These are phyloP conservation scores for Cuniculus paca DNA, from an alignment of 2,797 vertebrate species.

Conservation along the genomic window DNA sequence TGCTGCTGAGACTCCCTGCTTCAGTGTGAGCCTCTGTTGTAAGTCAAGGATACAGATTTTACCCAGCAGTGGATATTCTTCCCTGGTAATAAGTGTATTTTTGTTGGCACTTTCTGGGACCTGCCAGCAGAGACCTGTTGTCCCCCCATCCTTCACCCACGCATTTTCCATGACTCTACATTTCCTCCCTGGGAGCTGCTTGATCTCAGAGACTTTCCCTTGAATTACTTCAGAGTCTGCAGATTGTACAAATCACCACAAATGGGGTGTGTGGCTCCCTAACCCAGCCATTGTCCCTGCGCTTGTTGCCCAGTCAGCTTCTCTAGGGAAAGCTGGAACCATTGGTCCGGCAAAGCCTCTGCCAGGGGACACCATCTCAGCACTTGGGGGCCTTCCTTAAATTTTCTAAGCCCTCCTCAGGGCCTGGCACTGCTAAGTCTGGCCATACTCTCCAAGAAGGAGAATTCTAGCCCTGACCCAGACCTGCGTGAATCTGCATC, in stretches of 20 bases:
- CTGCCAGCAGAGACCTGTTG: not conserved
- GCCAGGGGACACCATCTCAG: not conserved
- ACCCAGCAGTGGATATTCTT: not conserved
- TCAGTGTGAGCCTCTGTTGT: not conserved
- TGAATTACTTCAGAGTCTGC: not conserved
- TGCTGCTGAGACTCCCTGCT: not conserved
- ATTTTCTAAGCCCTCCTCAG: not conserved
- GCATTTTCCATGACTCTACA: too few species aligned
- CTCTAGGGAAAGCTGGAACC: not conserved
- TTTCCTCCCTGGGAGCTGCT: not conserved
- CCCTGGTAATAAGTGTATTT: not conserved
- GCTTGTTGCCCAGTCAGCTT: not conserved
- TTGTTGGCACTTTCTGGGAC: not conserved
- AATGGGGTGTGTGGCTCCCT: not conserved
- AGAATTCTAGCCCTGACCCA: not conserved
- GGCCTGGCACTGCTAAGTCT: not conserved
- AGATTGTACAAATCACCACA: not conserved
- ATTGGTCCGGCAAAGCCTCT: not conserved
- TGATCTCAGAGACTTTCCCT: not conserved
- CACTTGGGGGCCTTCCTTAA: not conserved
- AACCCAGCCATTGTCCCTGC: not conserved
- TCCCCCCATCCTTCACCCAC: accelerated
- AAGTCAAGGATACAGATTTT: not conserved
- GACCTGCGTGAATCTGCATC: not conserved
- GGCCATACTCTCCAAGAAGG: not conserved